Conservation (phyloP, 2,113 vertebrate genomes). For the Onychorhynchus coronatus region DNA sequence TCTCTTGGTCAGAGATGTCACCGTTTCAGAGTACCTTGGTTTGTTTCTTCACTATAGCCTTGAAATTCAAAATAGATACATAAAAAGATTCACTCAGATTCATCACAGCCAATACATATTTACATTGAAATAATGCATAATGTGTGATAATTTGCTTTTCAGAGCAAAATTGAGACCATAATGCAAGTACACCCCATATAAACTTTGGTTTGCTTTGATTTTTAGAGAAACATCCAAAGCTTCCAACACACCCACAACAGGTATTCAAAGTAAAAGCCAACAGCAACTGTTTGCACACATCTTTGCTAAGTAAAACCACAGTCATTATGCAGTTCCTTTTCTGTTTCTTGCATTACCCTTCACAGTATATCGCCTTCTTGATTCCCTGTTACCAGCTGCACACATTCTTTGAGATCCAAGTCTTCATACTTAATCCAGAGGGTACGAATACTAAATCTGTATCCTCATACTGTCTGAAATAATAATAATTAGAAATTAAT, state of each 20-base stretch:
- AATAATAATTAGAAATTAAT: not conserved
- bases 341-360: not conserved
- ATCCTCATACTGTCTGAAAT: not conserved
- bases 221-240: not conserved
- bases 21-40: not conserved
- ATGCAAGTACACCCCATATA: not conserved
- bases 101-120: not conserved
- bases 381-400: not conserved
- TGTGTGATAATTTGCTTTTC: not conserved
- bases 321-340: not conserved
- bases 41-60: not conserved
- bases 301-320: not conserved
- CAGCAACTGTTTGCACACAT: not conserved
- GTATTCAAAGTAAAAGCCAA: constrained; percentile 29
- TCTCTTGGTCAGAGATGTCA: not conserved
- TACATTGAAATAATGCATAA: not conserved
- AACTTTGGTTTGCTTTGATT: not conserved
- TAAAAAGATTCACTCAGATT: not conserved
- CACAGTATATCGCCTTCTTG: not conserved
- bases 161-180: not conserved
- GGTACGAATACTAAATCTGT: not conserved
- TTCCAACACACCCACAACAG: not conserved
- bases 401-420: not conserved
- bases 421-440: not conserved
- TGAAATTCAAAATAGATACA: not conserved